These are phyloP conservation scores for Eilema griseolum DNA, from an alignment of 2,888 invertebrate genomes.

Conservation along the genomic window DNA sequence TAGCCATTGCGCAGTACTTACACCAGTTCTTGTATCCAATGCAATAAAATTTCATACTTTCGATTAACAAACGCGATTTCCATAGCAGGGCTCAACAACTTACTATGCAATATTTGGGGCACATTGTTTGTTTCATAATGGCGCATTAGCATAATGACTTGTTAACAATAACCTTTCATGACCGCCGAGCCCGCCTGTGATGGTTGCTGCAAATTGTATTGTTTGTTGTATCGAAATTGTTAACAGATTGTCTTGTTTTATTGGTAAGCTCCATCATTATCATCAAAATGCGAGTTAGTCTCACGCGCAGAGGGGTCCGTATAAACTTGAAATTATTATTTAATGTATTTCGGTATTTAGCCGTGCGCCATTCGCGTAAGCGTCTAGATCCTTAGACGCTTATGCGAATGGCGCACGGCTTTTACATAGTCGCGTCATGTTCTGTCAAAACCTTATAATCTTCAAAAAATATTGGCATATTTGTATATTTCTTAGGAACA, in stretches of 20 bases:
- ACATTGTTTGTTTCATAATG: constrained; percentile 59
- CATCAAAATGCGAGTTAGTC: too few species aligned
- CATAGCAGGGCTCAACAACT: constrained; percentile 54
- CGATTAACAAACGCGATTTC: constrained; percentile 53
- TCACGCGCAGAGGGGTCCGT: too few species aligned
- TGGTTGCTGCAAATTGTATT: constrained; percentile 31
- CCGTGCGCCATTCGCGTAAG: too few species aligned
- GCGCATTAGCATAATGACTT: constrained; percentile 55
- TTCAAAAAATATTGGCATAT: too few species aligned
- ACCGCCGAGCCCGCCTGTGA: constrained; percentile 23
- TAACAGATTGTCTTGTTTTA: constrained; percentile 12
- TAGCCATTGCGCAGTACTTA: constrained; percentile 40
- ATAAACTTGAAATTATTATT: too few species aligned
- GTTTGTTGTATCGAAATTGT: constrained; percentile 30
- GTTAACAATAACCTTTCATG: constrained; percentile 53
- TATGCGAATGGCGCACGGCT: too few species aligned
- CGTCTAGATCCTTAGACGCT: too few species aligned
- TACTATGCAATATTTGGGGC: constrained; percentile 45
- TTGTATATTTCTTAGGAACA: too few species aligned
- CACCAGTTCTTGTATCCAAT: constrained; percentile 35
- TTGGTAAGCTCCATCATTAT: neutral
- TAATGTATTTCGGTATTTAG: too few species aligned
- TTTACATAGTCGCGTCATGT: too few species aligned
- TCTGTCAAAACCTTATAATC: too few species aligned
- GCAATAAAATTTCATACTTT: constrained; percentile 48